Conservation (phyloP, 2,797 vertebrate genomes). For the Sebastes ruberrimus region DNA sequence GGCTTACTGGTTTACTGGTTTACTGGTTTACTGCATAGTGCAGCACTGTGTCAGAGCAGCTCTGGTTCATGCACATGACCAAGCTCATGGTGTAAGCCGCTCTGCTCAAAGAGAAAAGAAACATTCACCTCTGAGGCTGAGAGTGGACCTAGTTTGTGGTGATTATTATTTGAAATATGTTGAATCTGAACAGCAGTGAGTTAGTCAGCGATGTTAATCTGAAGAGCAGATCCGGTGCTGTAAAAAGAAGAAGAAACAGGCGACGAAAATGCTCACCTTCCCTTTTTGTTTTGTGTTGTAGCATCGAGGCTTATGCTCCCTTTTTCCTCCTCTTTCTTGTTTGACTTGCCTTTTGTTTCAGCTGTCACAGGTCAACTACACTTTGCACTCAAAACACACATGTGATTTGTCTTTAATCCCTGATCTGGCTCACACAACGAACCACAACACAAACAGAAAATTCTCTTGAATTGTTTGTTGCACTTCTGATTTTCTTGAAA, state of each 20-base stretch:
- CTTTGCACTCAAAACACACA: neutral
- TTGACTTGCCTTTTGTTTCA: slow-evolving; percentile 57
- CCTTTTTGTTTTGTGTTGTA: neutral
- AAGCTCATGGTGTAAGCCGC: slow-evolving; percentile 43
- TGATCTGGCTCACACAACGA: neutral
- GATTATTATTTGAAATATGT: neutral
- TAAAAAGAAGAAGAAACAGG: neutral
- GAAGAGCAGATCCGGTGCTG: neutral
- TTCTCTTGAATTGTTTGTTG: neutral
- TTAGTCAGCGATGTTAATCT: neutral
- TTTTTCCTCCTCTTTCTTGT: slow-evolving; percentile 71
- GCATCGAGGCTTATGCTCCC: slow-evolving; percentile 19
- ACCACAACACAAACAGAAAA: neutral
- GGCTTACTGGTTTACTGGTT: neutral
- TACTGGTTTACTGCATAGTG: neutral
- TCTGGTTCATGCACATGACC: slow-evolving; percentile 59
- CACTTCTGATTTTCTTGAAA: neutral
- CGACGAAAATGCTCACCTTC: neutral
- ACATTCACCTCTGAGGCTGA: neutral
- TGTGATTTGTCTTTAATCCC: slow-evolving; percentile 18
- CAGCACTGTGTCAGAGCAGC: slow-evolving; percentile 15
- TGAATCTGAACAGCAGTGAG: neutral
- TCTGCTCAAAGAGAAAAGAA: slow-evolving; percentile 19
- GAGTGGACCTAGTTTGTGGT: neutral
- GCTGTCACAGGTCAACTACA: slow-evolving; percentile 17